Conservation (phyloP, 2,113 vertebrate species). For the Oreochromis niloticus region DNA sequence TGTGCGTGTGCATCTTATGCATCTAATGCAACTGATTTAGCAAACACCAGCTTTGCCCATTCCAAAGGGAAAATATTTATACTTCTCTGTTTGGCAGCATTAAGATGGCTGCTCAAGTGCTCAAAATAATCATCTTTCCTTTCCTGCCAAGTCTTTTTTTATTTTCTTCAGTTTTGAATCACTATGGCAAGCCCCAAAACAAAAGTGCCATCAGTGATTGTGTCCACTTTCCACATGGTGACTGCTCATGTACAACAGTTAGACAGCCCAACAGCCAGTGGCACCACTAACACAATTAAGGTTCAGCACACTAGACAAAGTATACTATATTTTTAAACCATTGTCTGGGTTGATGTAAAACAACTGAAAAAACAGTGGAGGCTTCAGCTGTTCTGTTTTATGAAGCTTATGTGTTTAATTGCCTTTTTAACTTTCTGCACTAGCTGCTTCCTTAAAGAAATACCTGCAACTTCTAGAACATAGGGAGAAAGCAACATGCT, state of each 20-base stretch:
- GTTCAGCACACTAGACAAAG: neutral
- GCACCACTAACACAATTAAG: neutral
- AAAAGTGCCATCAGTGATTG: slow-evolving; percentile 39
- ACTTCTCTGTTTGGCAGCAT: slow-evolving; percentile 58
- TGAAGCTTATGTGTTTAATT: slow-evolving; percentile 31
- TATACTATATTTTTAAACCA: neutral
- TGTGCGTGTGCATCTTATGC: slow-evolving; percentile 50
- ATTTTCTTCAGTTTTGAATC: neutral
- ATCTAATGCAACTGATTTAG: slow-evolving; percentile 70
- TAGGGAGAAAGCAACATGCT: slow-evolving; percentile 6
- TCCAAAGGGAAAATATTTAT: slow-evolving; percentile 67
- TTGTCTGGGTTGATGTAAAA: neutral
- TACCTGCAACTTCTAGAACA: slow-evolving; percentile 3
- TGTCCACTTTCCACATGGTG: slow-evolving; percentile 1
- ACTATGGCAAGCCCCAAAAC: slow-evolving; percentile 22
- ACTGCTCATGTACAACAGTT: neutral
- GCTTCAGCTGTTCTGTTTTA: slow-evolving; percentile 70
- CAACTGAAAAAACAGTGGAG: slow-evolving; percentile 2
- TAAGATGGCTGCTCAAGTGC: slow-evolving; percentile 67
- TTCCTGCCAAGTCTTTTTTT: neutral
- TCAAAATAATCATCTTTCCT: slow-evolving; percentile 68
- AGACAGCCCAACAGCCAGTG: neutral
- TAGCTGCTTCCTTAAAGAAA: slow-evolving; percentile 1
- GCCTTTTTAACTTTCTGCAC: slow-evolving; percentile 11
- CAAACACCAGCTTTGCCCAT: slow-evolving; percentile 60